Percentiles rank a stretch among this genome's conserved stretches.
Conservation (phyloP, 2,113 vertebrate species). For the Emydura subglobosa region DNA sequence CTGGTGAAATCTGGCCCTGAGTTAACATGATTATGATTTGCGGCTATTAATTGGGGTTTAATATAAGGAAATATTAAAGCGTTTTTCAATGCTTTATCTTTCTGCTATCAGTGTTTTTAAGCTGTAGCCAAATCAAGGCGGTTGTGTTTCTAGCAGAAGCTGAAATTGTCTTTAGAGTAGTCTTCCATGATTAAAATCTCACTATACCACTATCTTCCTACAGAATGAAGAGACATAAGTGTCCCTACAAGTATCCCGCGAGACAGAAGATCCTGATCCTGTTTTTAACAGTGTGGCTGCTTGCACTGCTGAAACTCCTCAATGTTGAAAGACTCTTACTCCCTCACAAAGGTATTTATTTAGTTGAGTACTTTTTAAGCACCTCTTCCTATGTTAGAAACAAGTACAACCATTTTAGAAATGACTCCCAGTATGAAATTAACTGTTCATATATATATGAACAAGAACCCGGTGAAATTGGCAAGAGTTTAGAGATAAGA, state of each 20-base stretch:
- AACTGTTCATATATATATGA: slow-evolving; percentile 89
- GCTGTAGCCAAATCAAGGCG: neutral
- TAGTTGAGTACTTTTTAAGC: slow-evolving; percentile 82
- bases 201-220: neutral
- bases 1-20: neutral
- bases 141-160: neutral
- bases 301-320: slow-evolving; percentile 81
- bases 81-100: neutral
- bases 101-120: neutral
- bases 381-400: slow-evolving; percentile 73
- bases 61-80: neutral
- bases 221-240: slow-evolving; percentile 87
- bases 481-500: slow-evolving; percentile 88
- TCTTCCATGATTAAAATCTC: neutral
- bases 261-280: slow-evolving; percentile 74
- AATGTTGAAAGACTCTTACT: slow-evolving; percentile 73
- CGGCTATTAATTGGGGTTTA: neutral
- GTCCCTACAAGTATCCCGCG: slow-evolving; percentile 72
- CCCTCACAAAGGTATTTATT: slow-evolving; percentile 73
- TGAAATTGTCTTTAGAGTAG: slow-evolving; percentile 7
- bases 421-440: slow-evolving; percentile 73
- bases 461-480: slow-evolving; percentile 90
- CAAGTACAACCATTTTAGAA: slow-evolving; percentile 59
- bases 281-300: slow-evolving; percentile 75
- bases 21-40: neutral